phyloP scores from a whole-genome alignment of 1,140 invertebrate genomes.

The Sarcophaga peregrina region DNA sequence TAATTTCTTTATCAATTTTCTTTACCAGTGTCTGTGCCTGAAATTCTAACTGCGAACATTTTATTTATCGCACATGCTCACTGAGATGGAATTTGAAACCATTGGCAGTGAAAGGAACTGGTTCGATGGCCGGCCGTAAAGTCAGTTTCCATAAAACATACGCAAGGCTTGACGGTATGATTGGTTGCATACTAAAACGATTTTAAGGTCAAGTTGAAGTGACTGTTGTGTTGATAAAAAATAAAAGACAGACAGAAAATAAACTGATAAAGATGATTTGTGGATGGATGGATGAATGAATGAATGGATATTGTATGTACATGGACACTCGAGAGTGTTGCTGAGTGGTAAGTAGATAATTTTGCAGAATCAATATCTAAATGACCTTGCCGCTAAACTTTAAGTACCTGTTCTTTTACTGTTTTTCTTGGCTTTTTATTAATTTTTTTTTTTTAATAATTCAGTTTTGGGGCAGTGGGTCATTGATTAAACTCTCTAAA shows the following conservation, averaged over 20 bases:
- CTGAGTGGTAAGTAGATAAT: neutral
- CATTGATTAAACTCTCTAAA: conserved; percentile 27
- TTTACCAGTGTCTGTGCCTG: too few species aligned
- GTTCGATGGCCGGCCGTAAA: neutral
- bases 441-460: neutral
- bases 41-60: too few species aligned
- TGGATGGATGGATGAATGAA: neutral
- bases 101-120: conserved; percentile 25
- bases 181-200: neutral
- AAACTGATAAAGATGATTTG: neutral
- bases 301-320: neutral
- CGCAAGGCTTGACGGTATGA: neutral
- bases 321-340: neutral
- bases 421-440: conserved; percentile 2
- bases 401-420: conserved; percentile 30
- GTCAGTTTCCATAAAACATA: too few species aligned
- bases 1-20: too few species aligned
- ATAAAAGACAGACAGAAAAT: too few species aligned
- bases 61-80: too few species aligned
- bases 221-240: neutral
- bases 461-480: conserved; percentile 35
- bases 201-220: conserved; percentile 8
- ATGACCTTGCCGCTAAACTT: conserved; percentile 20
- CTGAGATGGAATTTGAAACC: neutral
- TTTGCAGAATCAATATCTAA: neutral